Base-by-base conservation (phyloP, 1,140 invertebrate species). In the Rhysida immarginata region DNA sequence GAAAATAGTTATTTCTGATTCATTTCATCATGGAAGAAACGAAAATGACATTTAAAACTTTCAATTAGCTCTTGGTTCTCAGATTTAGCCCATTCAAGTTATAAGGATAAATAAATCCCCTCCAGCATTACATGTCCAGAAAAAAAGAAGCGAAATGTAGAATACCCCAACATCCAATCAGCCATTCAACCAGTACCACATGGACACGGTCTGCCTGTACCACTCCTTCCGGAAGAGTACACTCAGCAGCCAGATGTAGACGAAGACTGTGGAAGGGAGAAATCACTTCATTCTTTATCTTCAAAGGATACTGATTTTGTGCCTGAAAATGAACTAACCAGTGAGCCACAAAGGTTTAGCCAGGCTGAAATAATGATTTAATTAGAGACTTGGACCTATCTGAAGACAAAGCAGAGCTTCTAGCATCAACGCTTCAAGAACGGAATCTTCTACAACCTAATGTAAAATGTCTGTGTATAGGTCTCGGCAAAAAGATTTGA, bases 361-460 rank as follows among this genome's bases (percentile, higher is more conserved):
- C 53, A 59, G 20, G 23, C 51, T 25, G 51, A 41, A 49, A 44
- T 59, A 27, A 54, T 59, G 56, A 60, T 59, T 48, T 60, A 23
- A 25, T 59, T 2, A 42, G 35, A 54, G 59, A 60, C 35, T 44
- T 60, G 11, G 27, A 58, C 45, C 48, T 60, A 27, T 35, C 57
- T 25, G 59, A 60, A 56, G 26, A 29, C 24, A 43, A 14, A 23
- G 58, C 59, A 44, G 57, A 60, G 46, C 44, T 60, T 24, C 53
- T 60, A 27, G 58, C 20, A 29, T 59, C 53, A 21, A 56, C 48
- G 46, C 49, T 60, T 16, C 44, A 59, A 46, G n/a, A 48, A 49
- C 46, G 52, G 42, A 43, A 56, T 52, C 26, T 60, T 24, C 26
- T 60, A 41, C 26, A 51, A 51, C 58, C 57, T n/a, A 46, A 57